Evolutionary conservation across 2,797 vertebrate species (phyloP), one percentile per base, ranked within the genome.

Genomic region (Ataeniobius toweri): DNA sequence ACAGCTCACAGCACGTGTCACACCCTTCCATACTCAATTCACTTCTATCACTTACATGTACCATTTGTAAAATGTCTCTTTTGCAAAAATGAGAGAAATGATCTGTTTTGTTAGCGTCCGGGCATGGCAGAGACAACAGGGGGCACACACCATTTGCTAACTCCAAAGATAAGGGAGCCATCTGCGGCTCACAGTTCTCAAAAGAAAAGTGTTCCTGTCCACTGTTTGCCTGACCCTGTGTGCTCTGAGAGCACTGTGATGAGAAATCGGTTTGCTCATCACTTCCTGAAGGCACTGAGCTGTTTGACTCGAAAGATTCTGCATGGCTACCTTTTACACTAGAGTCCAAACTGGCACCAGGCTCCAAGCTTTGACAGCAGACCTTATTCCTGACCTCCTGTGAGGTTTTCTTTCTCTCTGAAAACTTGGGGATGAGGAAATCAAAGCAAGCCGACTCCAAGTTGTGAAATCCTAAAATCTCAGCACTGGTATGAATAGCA

Each of bases 381-480:
- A 89, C 89, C 86, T 94, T 95, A 48, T 87, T 90, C 50, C 72
- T 93, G 85, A 83, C 89, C 92, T 94, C 93, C 56, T 85, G 92
- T 6, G 93, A 83, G 48, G 87, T 88, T 73, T 80, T 82, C 73
- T 94, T 94, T 67, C 91, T 92, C 73, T 96, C 95, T 56, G 94
- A 94, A 92, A 97, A 98, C 86, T 97, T 98, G 61, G 97, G 96
- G 81, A 96, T 93, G 85, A 99, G 97, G 90, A 99, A 99, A 87
- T 98, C 96, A 87, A 99, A 99, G 91, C 98, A 99, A 50, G 96
- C 94, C 26, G 96, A 96, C 89, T 99, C 98, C 41, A 99, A 95
- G 88, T 98, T 96, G 82, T 87, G 96, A 58, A 99, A 95, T 55
- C 96, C 97, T 90, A 99, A 91, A 80, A 97, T 92, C 76, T 96